Conservation (phyloP, 2,113 vertebrate genomes). For the Daboia siamensis region DNA sequence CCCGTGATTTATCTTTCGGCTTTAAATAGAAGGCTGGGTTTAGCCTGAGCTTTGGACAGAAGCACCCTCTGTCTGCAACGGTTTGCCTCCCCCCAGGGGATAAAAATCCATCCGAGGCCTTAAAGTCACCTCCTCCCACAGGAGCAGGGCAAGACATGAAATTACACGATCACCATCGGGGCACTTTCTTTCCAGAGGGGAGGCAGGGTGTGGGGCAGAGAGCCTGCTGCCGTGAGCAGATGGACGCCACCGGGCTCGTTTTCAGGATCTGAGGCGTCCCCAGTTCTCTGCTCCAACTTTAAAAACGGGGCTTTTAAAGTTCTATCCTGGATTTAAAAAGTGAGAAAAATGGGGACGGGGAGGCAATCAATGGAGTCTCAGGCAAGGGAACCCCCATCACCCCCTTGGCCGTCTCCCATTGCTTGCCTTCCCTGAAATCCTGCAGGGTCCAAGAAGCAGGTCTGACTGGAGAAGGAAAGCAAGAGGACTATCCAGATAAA, state of each 20-base stretch:
- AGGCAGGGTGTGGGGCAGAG: background rate
- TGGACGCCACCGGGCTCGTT: background rate
- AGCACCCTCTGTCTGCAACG: background rate
- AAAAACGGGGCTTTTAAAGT: background rate
- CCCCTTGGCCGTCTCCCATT: background rate
- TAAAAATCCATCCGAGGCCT: background rate
- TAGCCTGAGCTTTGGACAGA: background rate
- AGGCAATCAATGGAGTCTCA: background rate
- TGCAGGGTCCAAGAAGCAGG: background rate
- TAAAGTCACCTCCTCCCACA: background rate
- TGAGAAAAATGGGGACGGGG: background rate
- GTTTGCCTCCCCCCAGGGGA: background rate
- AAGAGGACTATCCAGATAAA: background rate
- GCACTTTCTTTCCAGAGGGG: background rate
- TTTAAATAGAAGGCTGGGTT: background rate
- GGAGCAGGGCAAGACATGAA: background rate
- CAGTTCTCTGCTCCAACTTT: background rate
- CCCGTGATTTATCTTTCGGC: background rate
- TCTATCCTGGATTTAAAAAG: background rate
- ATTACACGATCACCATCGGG: rapidly evolving
- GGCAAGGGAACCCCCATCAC: background rate
- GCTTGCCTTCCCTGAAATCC: background rate
- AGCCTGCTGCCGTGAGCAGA: background rate
- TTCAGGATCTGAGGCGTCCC: background rate
- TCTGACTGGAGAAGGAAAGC: background rate